These are phyloP conservation scores for Octonoba sinensis DNA, from an alignment of 2,888 invertebrate species.

Conservation along the genomic window DNA sequence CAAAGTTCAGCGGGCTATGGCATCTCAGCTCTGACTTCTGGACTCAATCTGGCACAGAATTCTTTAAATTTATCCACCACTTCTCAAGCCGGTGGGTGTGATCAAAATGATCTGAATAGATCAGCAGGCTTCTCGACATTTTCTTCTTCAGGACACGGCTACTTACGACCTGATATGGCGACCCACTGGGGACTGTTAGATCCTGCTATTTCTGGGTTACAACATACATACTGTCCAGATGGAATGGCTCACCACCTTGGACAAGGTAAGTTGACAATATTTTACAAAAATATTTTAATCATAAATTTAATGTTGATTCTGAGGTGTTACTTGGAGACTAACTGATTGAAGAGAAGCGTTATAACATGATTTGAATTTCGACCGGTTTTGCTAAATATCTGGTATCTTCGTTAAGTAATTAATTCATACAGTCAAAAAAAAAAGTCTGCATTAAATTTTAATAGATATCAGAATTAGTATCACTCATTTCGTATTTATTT, in stretches of 20 bases:
- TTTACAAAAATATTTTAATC: not conserved
- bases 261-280: constrained; percentile 45
- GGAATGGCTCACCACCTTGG: constrained; percentile 56
- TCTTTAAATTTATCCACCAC: constrained; percentile 45
- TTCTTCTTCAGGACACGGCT: constrained; percentile 51
- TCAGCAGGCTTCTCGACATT: constrained; percentile 54
- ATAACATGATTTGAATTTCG: no score
- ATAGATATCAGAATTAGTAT: no score
- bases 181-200: constrained; percentile 57
- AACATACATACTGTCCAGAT: constrained; percentile 54
- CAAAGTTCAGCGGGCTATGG: constrained; percentile 46
- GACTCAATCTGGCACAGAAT: constrained; percentile 47
- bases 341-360: no score
- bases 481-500: no score
- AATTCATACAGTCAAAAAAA: no score
- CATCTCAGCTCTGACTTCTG: constrained; percentile 52
- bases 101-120: constrained; percentile 51
- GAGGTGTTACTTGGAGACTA: no score
- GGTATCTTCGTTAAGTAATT: no score
- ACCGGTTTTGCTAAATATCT: no score
- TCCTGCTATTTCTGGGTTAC: constrained; percentile 42
- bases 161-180: constrained; percentile 57
- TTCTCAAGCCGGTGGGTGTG: constrained; percentile 45
- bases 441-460: no score
- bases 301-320: not conserved